Base-by-base conservation (phyloP, 2,113 vertebrate genomes). In the Anolis carolinensis region DNA sequence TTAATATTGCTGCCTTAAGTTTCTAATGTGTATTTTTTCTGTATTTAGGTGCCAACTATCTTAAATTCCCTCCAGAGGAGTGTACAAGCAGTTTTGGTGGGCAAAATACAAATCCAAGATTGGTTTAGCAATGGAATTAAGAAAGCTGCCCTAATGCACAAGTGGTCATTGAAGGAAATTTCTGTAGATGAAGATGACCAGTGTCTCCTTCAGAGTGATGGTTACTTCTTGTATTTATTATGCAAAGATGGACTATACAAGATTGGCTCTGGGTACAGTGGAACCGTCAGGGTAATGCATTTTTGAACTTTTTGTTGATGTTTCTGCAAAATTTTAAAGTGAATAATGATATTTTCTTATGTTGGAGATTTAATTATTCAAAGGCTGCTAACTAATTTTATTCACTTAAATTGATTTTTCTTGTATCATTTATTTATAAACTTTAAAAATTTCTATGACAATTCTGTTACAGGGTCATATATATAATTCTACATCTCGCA, bases 111-210 rank as follows among this genome's bases (percentile, higher is more conserved):
- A 95, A 99, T 99, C 95, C 99, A 99, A 92, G 99, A 99, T 92
- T 99, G 99, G 99, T 99, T 99, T 92, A 98, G 98, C 88, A 99
- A 98, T 87, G 99, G 99, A 71, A 99, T 99, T 96, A 99, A 99
- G 95, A 98, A 98, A 83, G 98, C 98, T 70, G 98, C 99, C 85
- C 96, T 99, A 89, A 99, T 99, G 98, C 99, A 99, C 95, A 99
- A 98, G 91, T 99, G 98, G 98, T 94, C 97, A 63, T 93, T 99
- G 91, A 98, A 98, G 92, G 99, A 99, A 93, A 96, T 99, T 91
- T 94, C 96, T 93, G 97, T 99, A 55, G 99, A 99, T 91, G 98
- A 98, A 88, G 99, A 99, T 81, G 98, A 99, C 89, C 97, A 96
- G 81, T 99, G 98, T 92, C 97, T 99, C 36, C 97, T 99, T 83